phyloP scores from a whole-genome alignment of 1,140 invertebrate genomes.

The Drosophila suzukii region DNA sequence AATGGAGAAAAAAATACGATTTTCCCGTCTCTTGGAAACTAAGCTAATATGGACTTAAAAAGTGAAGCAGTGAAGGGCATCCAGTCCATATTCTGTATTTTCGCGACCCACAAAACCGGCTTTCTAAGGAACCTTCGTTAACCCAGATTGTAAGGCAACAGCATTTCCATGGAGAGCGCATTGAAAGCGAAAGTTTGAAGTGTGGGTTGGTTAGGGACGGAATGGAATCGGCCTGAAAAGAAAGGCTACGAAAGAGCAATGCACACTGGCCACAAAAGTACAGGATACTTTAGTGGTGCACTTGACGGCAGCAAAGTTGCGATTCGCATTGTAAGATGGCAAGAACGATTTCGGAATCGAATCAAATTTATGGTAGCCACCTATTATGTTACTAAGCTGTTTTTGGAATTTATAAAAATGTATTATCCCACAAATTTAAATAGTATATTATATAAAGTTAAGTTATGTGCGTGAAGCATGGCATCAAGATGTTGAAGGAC shows the following conservation, averaged over 20 bases:
- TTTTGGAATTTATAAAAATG: no score
- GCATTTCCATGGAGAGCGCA: constrained; percentile 48
- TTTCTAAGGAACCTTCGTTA: constrained; percentile 72
- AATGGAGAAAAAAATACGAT: not conserved
- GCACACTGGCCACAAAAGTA: constrained; percentile 45
- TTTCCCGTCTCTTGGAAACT: not conserved
- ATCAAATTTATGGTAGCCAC: not conserved
- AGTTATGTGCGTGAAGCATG: no score
- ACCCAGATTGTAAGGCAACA: constrained; percentile 56
- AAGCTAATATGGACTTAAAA: not conserved
- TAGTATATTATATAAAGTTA: no score
- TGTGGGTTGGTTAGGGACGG: constrained; percentile 26
- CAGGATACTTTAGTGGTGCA: constrained; percentile 28
- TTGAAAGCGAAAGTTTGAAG: constrained; percentile 75
- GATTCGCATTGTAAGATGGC: constrained; percentile 23
- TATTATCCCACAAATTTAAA: no score
- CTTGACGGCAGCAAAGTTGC: constrained; percentile 2
- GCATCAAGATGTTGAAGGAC: no score
- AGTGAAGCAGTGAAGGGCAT: not conserved
- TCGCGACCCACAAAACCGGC: constrained; percentile 20
- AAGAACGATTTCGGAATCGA: no score
- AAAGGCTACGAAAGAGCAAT: constrained; percentile 37
- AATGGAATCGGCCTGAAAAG: constrained; percentile 1
- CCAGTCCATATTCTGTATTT: not conserved
- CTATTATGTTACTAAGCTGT: no score